Base-by-base conservation (phyloP, 1,140 invertebrate genomes). In the Temnothorax curvispinosus region DNA sequence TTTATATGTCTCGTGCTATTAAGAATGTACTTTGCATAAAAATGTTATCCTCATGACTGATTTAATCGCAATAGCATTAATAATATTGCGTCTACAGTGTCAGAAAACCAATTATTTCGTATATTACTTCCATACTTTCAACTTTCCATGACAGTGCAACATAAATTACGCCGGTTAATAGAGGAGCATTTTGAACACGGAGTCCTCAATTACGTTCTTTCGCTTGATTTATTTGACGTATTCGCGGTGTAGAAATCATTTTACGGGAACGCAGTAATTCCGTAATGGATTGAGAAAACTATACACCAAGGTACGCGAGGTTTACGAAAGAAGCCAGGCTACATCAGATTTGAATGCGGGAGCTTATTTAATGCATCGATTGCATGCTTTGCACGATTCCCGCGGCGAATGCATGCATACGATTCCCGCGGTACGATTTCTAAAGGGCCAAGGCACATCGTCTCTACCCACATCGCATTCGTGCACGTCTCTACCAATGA, bases 311-410 rank as follows among this genome's bases (percentile, higher is more conserved):
- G 35, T 38, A n/a, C 21, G 44, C 21, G 44, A 38, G 44, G 27
- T 8, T 80, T 65, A 32, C 71, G 44, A 65, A 76, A 67, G n/a
- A 0, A 72, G 52, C 54, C 50, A 21, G 52, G 58, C 80, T 21
- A 38, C 32, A 74, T 52, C 69, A 50, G 60, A 80, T 47, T 56
- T 86, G 67, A 86, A 89, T 41, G 58, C 35, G 50, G 41, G 2
- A n/a, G 65, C 32, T 88, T 77, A 88, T 89, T 89, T 89, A 89
- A 88, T 88, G 81, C 88, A 62, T 77, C 54, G 71, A 78, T 87
- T 32, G 81, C 88, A 74, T 69, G 32, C 47, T 44, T 44, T 32
- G 44, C 60, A 84, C 65, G 78, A 69, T 72, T 88, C 72, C 27
- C 35, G 32, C n/a, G 54, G 41, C 44, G 54, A 54, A 15, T n/a